Evolutionary conservation across 2,113 vertebrate species (phyloP).

Genomic region (Trinectes maculatus): DNA sequence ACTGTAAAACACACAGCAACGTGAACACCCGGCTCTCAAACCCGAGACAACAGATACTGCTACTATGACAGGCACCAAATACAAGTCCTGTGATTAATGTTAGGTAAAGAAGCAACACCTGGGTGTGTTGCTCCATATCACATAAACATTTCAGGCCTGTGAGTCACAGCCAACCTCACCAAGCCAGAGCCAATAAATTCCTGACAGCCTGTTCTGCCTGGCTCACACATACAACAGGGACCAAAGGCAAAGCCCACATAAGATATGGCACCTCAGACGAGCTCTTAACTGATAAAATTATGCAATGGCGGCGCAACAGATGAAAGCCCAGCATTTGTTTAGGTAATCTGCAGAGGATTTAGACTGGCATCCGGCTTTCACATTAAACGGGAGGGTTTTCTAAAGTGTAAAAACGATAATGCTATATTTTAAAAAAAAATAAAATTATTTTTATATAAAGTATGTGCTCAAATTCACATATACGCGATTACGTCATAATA

Average conservation of each 20-base stretch:
- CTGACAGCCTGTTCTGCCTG: slow-evolving; percentile 47
- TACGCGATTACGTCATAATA: too few relatives aligned
- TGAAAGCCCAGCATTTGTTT: slow-evolving; percentile 6
- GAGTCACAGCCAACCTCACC: slow-evolving; percentile 63
- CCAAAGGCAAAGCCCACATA: slow-evolving; percentile 52
- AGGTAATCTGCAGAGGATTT: slow-evolving; percentile 9
- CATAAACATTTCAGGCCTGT: slow-evolving; percentile 56
- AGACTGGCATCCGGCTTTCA: neutral
- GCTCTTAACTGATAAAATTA: slow-evolving; percentile 47
- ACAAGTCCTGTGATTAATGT: slow-evolving; percentile 21
- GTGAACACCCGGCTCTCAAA: neutral
- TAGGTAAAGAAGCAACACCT: slow-evolving; percentile 41
- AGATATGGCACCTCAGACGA: slow-evolving; percentile 58
- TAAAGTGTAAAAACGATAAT: neutral
- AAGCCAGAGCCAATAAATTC: slow-evolving; percentile 42
- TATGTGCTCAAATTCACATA: too few relatives aligned
- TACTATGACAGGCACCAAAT: neutral
- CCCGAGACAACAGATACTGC: slow-evolving; percentile 2
- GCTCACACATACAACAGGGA: slow-evolving; percentile 43
- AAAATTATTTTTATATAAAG: too few relatives aligned
- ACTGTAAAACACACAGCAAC: slow-evolving; percentile 11
- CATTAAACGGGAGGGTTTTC: neutral
- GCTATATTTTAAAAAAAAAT: neutral
- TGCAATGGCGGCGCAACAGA: slow-evolving; percentile 51
- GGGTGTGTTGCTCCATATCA: slow-evolving; percentile 37